Conservation (phyloP, 2,113 vertebrate species). For the Macquaria ambigua region DNA sequence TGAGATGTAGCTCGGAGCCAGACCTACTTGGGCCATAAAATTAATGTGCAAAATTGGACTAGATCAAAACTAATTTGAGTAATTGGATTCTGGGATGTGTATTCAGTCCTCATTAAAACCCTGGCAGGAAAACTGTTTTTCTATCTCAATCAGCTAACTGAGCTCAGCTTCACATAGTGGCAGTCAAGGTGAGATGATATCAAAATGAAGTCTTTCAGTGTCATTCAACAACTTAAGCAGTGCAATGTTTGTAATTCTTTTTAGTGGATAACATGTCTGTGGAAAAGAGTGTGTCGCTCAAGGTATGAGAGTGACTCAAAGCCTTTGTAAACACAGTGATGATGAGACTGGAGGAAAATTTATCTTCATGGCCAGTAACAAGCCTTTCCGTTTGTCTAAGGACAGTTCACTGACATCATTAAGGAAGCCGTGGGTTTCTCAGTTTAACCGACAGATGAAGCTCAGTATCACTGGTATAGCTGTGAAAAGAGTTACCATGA, state of each 20-base stretch:
- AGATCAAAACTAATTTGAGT: slow-evolving; percentile 45
- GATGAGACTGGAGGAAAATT: slow-evolving; percentile 17
- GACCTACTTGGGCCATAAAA: slow-evolving; percentile 8
- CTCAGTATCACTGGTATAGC: slow-evolving; percentile 6
- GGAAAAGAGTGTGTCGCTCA: not conserved
- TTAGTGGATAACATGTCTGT: not conserved
- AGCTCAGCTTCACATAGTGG: too few species aligned
- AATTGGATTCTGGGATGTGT: slow-evolving; percentile 53
- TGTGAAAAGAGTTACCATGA: slow-evolving; percentile 52
- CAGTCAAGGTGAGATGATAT: slow-evolving; percentile 17
- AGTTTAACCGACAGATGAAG: slow-evolving; percentile 26
- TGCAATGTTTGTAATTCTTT: not conserved
- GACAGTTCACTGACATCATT: slow-evolving; percentile 32
- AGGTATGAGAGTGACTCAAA: slow-evolving; percentile 1
- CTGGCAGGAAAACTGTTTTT: slow-evolving; percentile 36
- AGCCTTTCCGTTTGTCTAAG: slow-evolving; percentile 26
- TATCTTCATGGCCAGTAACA: slow-evolving; percentile 7
- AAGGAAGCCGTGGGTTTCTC: slow-evolving; percentile 26
- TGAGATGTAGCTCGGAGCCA: slow-evolving; percentile 1
- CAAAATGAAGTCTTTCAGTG: slow-evolving; percentile 12
- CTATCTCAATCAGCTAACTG: too few species aligned
- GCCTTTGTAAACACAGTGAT: not conserved
- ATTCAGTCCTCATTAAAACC: slow-evolving; percentile 50
- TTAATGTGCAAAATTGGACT: slow-evolving; percentile 34
- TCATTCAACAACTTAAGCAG: not conserved